phyloP scores from a whole-genome alignment of 1,140 invertebrate species.

The Doryteuthis pealeii region DNA sequence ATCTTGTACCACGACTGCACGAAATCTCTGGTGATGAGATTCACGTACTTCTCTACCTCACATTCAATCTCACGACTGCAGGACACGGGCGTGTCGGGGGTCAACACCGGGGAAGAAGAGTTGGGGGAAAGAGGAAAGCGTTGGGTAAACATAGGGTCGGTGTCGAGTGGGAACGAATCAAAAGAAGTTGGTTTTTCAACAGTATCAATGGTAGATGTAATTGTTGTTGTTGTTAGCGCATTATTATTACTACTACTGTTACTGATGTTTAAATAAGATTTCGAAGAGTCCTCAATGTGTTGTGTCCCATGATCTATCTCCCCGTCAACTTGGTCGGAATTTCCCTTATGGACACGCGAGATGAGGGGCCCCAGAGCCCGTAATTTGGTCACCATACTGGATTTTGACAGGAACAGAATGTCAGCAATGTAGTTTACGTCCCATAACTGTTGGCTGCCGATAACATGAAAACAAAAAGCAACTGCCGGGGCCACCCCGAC shows the following conservation, averaged over 20 bases:
- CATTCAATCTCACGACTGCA: conserved; percentile 17
- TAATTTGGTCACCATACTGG: too few relatives aligned
- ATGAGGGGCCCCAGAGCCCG: too few relatives aligned
- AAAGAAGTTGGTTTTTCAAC: neutral
- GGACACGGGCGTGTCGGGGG: neutral
- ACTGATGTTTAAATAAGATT: too few relatives aligned
- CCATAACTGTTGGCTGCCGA: neutral
- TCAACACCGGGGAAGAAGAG: conserved; percentile 5
- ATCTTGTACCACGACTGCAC: conserved; percentile 34
- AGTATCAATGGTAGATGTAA: neutral
- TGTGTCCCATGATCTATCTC: too few relatives aligned
- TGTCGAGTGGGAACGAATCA: neutral
- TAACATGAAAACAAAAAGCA: neutral
- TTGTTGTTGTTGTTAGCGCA: neutral
- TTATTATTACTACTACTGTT: too few relatives aligned
- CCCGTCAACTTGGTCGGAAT: too few relatives aligned
- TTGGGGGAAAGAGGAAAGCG: neutral
- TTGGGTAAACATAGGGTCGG: neutral
- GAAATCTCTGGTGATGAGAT: conserved; percentile 36
- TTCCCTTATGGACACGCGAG: too few relatives aligned
- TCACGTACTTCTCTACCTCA: conserved; percentile 32
- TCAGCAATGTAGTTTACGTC: neutral
- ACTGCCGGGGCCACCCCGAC: neutral
- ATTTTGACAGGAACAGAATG: too few relatives aligned
- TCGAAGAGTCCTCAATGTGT: too few relatives aligned